These are phyloP conservation scores for Hypocryptadius cinnamomeus DNA, from an alignment of 2,113 vertebrate species.

Conservation along the genomic window DNA sequence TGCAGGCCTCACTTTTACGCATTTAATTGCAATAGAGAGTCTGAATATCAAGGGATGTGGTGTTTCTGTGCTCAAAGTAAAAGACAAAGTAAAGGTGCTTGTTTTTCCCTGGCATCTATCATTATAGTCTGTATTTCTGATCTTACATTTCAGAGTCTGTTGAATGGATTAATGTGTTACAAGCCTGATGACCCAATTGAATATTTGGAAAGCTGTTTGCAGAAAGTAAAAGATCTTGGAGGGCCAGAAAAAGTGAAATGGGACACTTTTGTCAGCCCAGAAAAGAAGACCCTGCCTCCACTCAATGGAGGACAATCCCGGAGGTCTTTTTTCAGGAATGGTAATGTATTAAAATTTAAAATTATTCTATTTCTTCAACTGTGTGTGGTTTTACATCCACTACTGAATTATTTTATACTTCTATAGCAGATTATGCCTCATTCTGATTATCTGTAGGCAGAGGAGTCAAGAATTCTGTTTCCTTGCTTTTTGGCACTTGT, in stretches of 20 bases:
- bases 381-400: background rate
- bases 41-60: background rate
- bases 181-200: slow-evolving; percentile 95
- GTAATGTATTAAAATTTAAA: slow-evolving; percentile 69
- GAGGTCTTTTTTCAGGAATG: slow-evolving; percentile 91
- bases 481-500: background rate
- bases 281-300: slow-evolving; percentile 91
- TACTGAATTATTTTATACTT: background rate
- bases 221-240: slow-evolving; percentile 90
- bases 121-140: background rate
- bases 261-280: slow-evolving; percentile 96
- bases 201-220: slow-evolving; percentile 90
- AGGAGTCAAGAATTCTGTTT: background rate
- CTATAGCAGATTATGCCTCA: background rate
- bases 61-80: background rate
- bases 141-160: slow-evolving; percentile 81
- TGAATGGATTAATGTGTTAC: slow-evolving; percentile 96
- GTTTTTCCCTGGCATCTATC: background rate
- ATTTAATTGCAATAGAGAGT: background rate
- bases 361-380: background rate
- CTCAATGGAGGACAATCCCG: slow-evolving; percentile 91
- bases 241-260: slow-evolving; percentile 92
- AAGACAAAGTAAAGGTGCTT: background rate
- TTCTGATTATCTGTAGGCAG: background rate
- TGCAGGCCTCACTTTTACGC: background rate